A percentile compares a stretch with the other conserved stretches of the same genome.
These are phyloP conservation scores for Pangasius djambal DNA, from an alignment of 2,797 vertebrate genomes.

Conservation along the genomic window DNA sequence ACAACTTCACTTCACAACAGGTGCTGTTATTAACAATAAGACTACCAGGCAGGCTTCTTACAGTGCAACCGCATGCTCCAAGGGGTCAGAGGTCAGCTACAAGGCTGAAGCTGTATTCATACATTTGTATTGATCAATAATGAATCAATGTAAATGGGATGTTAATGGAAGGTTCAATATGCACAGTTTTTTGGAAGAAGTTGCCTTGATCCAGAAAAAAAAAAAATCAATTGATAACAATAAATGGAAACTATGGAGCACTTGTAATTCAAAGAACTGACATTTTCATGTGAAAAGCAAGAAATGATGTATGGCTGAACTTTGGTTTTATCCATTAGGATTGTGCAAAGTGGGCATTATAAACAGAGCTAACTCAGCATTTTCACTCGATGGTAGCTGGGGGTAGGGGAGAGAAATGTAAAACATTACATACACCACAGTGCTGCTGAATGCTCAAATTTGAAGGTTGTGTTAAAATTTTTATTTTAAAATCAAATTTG, in stretches of 20 bases:
- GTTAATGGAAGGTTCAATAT: slow-evolving; percentile 19
- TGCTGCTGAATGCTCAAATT: not conserved
- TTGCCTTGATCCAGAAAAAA: not conserved
- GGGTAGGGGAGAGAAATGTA: too few species aligned
- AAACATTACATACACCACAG: not conserved
- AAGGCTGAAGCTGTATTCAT: not conserved
- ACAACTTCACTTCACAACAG: slow-evolving; percentile 25
- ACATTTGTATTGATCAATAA: not conserved
- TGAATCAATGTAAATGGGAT: not conserved
- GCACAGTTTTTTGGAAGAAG: not conserved
- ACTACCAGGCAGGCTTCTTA: slow-evolving; percentile 12
- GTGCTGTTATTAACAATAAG: slow-evolving; percentile 32
- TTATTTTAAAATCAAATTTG: too few species aligned
- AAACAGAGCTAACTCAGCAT: not conserved
- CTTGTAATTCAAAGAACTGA: too few species aligned
- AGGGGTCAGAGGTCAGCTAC: slow-evolving; percentile 26
- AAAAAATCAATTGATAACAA: not conserved
- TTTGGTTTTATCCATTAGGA: not conserved
- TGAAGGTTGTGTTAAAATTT: not conserved
- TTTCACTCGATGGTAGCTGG: not conserved
- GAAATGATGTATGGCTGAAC: not conserved
- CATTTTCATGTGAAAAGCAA: not conserved
- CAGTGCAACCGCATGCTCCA: not conserved
- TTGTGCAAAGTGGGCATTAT: not conserved
- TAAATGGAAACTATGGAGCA: too few species aligned